Base-by-base conservation (phyloP, 2,113 vertebrate genomes). In the Sphaerodactylus townsendi region DNA sequence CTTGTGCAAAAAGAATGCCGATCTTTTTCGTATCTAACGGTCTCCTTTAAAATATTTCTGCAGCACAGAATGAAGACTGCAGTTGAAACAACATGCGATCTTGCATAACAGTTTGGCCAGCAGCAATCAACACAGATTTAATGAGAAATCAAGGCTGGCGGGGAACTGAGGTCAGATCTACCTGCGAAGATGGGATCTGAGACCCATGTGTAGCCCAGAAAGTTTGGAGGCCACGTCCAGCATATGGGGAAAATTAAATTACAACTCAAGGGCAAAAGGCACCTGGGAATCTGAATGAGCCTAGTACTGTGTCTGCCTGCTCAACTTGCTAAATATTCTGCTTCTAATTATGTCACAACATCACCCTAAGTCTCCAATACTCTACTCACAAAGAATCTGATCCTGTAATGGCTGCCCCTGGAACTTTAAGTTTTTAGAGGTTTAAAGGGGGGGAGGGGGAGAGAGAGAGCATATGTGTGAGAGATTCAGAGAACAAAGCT, bases 401-500 rank as follows among this genome's bases (percentile, higher is more conserved):
- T 15, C 25, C 25, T 41, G 8, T 39, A 25, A 19, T 15, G 37
- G 10, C 76, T 21, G 7, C 9, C 25, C 56, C 30, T 17, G 28
- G 59, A 65, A 78, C 28, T 19, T n/a, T n/a, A 44, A 44, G 44
- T 44, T 44, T 44, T 0, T 9, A 41, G 17, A 44, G 25, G 11
- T 30, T 25, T 23, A 37, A 44, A 8, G 11, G 70, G 79, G 76
- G 87, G 85, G 65, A 84, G 85, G 77, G 85, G 83, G 66, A 68
- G 19, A 87, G 78, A 66, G 76, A 69, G 53, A 53, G 56, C 82
- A 62, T 81, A 80, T 83, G 59, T 65, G 64, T 86, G 65, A 79
- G 82, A 79, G 68, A 59, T 44, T 84, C 85, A 87, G 90, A 93
- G 83, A 81, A 84, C 92, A 94, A 92, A 94, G 93, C 92, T 92